These are phyloP conservation scores for Macrophya alboannulata DNA, from an alignment of 2,888 invertebrate genomes.

Conservation along the genomic window DNA sequence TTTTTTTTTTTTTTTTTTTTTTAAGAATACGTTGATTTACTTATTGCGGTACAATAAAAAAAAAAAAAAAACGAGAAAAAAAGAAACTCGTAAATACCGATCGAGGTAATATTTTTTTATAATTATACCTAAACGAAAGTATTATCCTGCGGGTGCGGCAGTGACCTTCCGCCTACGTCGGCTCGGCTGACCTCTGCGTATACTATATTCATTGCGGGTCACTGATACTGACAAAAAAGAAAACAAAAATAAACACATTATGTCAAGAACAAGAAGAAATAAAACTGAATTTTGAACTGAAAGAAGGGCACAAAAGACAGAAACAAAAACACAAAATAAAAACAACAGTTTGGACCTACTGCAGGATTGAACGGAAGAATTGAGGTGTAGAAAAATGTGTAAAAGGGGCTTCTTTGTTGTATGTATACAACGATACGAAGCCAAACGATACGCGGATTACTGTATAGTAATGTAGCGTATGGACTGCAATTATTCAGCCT, in stretches of 20 bases:
- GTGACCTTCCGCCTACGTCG: slow-evolving; percentile 9
- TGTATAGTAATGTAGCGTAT: slow-evolving; percentile 6
- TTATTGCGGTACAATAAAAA: neutral
- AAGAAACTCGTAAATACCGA: neutral
- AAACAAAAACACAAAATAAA: neutral
- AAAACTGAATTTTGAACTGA: neutral
- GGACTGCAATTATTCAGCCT: neutral
- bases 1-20: neutral
- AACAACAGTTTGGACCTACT: neutral
- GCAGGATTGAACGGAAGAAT: neutral
- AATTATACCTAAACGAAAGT: neutral
- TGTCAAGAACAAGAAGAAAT: neutral
- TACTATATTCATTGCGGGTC: neutral
- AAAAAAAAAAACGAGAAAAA: neutral
- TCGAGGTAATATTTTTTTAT: neutral
- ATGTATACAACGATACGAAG: slow-evolving; percentile 25
- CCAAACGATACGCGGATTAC: slow-evolving; percentile 43
- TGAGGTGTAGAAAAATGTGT: neutral
- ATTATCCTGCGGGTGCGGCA: slow-evolving; percentile 22
- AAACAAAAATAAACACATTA: neutral
- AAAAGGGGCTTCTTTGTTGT: slow-evolving; percentile 41
- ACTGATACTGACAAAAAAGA: neutral
- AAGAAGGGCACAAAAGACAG: neutral
- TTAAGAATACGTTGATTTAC: neutral
- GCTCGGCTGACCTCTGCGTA: neutral